phyloP scores from a whole-genome alignment of 2,797 vertebrate genomes.

The Nyctibius grandis region DNA sequence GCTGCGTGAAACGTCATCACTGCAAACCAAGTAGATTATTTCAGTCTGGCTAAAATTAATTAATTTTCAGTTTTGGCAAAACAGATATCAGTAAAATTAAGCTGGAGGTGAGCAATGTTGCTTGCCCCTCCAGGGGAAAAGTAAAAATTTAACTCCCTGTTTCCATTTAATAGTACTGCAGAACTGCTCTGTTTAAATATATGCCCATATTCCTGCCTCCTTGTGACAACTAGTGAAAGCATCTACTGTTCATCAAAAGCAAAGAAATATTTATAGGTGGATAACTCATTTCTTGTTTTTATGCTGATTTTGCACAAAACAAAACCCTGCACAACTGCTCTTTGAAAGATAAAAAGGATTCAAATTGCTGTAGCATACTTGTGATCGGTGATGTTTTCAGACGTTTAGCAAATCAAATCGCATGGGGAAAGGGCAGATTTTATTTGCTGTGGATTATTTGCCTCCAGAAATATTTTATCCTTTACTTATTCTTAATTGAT shows the following conservation, averaged over 20 bases:
- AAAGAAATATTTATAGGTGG: conserved; percentile 13
- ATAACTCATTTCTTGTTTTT: conserved; percentile 38
- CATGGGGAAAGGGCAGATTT: background rate
- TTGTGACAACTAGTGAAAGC: background rate
- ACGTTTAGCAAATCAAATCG: conserved; percentile 41
- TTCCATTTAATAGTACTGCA: background rate
- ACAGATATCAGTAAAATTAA: background rate
- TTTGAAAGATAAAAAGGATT: conserved; percentile 65
- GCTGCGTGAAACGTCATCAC: background rate
- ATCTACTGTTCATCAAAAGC: background rate
- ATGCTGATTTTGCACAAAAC: conserved; percentile 54
- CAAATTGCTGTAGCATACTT: conserved; percentile 38
- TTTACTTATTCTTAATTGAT: conserved; percentile 32
- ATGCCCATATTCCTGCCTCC: background rate
- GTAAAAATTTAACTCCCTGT: background rate
- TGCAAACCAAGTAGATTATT: background rate
- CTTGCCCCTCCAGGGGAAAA: background rate
- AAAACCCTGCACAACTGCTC: conserved; percentile 57
- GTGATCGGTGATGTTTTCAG: conserved; percentile 33
- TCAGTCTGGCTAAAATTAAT: background rate
- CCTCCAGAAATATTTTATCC: background rate
- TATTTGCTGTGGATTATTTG: conserved; percentile 14
- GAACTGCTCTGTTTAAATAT: background rate
- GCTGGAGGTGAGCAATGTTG: background rate
- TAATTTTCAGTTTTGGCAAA: background rate